Conservation (phyloP, 1,140 invertebrate species). For the Gryllus bimaculatus region DNA sequence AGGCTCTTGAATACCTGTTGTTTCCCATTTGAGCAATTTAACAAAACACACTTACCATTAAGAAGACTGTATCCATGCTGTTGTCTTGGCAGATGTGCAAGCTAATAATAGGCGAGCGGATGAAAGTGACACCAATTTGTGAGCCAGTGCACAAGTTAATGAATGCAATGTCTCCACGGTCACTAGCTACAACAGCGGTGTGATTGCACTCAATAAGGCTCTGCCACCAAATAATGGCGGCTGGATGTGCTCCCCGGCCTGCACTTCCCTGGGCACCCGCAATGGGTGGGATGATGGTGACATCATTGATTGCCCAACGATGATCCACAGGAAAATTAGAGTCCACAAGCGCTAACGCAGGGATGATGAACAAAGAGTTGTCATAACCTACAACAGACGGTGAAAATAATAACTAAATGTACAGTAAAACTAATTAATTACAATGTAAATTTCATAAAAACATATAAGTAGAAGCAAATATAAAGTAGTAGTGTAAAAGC, state of each 20-base stretch:
- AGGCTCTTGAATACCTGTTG: too few species aligned
- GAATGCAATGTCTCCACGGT: constrained; percentile 58
- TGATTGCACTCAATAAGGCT: constrained; percentile 48
- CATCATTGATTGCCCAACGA: constrained; percentile 44
- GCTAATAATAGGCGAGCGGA: constrained; percentile 47
- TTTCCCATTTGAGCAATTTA: too few species aligned
- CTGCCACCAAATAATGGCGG: constrained; percentile 59
- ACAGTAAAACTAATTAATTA: background rate
- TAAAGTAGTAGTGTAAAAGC: background rate
- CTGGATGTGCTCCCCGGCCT: constrained; percentile 29
- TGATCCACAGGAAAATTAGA: constrained; percentile 41
- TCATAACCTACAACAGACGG: constrained; percentile 30
- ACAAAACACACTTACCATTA: constrained; percentile 44
- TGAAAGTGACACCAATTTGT: constrained; percentile 50
- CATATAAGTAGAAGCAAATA: background rate
- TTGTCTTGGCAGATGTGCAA: constrained; percentile 59
- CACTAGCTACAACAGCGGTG: constrained; percentile 59
- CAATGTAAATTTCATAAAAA: background rate
- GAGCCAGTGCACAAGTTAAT: constrained; percentile 58
- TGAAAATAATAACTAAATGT: too few species aligned
- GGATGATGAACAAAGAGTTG: constrained; percentile 50
- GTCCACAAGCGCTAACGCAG: constrained; percentile 46
- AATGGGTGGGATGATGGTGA: background rate
- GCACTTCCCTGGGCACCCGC: background rate
- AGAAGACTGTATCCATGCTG: constrained; percentile 51